Evolutionary conservation across 2,888 invertebrate species (phyloP), one percentile per base, ranked within the genome.

Genomic region (Isotomurus palustris): DNA sequence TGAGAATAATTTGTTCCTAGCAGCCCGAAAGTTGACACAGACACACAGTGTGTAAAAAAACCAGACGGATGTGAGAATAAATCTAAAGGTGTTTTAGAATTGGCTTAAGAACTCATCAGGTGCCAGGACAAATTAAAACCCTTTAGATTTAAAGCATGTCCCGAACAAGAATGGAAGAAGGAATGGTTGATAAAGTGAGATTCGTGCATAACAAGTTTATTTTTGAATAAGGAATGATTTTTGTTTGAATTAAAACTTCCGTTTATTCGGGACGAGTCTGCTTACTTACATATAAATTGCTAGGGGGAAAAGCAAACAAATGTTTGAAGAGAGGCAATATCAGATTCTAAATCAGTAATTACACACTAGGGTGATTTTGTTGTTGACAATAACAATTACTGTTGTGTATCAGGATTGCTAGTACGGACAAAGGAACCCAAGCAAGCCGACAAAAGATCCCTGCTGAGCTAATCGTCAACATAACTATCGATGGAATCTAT

Each of bases 351-450:
- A 49, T 49, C 49, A 49, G 49, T 49, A 49, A 49, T 49, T 49
- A 49, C 49, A 49, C 49, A 49, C 35, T 35, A 49, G 55, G 56
- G 48, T 64, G 64, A 59, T 57, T 61, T 53, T 47, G 43, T 55
- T 65, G 62, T 65, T 65, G 65, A 62, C 62, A 62, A 62, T 60
- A 58, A 65, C 60, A 65, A 65, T 65, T 62, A 65, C 60, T 53
- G 58, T 55, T 58, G 59, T 48, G 52, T 56, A 52, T 54, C 38
- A 56, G 54, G 56, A 61, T 56, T 61, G 56, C 54, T 58, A n/a
- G 60, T 55, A 57, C 57, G 53, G 58, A 57, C 56, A 56, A 58
- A 59, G 55, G 55, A 59, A 58, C 53, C 55, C 56, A 61, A 60
- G 60, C 22, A 53, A 58, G 61, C 66, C 66, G 66, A 66, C 66